Conservation (phyloP, 1,140 invertebrate genomes). For the Drosophila triauraria region DNA sequence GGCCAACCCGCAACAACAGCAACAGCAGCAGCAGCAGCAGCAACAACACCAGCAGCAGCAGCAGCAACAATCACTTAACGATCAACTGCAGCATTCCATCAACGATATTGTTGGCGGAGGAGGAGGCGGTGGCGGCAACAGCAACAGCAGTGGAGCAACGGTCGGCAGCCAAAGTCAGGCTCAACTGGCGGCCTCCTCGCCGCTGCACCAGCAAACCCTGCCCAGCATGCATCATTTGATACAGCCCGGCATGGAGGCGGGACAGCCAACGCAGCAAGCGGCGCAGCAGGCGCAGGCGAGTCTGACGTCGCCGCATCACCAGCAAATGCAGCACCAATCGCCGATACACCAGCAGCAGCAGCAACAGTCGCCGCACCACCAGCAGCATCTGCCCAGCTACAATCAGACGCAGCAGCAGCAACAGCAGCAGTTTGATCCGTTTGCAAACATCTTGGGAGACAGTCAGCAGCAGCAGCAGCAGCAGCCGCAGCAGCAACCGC, state of each 20-base stretch:
- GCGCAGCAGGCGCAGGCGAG: constrained; percentile 49
- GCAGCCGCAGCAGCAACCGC: constrained; percentile 8
- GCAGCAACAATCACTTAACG: constrained; percentile 73
- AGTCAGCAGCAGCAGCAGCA: constrained; percentile 14
- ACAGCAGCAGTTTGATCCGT: constrained; percentile 74
- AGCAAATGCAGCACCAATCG: constrained; percentile 72
- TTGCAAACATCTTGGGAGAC: constrained; percentile 60
- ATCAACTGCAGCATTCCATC: constrained; percentile 84
- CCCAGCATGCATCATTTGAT: constrained; percentile 72
- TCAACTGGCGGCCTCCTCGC: constrained; percentile 59
- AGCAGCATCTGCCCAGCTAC: constrained; percentile 71
- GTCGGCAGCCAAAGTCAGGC: constrained; percentile 23
- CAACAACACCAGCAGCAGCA: constrained; percentile 73
- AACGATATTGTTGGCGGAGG: constrained; percentile 79
- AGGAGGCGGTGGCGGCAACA: constrained; percentile 48
- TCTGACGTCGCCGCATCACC: constrained; percentile 63
- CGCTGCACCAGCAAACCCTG: constrained; percentile 68
- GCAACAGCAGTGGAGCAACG: constrained; percentile 49
- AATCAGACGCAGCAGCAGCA: constrained; percentile 64
- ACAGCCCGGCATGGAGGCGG: constrained; percentile 53
- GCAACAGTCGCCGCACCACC: constrained; percentile 66
- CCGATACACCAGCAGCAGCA: constrained; percentile 72
- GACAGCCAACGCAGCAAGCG: constrained; percentile 32
- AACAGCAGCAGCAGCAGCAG: constrained; percentile 57
- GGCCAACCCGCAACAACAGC: constrained; percentile 45